These are phyloP conservation scores for Eulacestoma nigropectus DNA, from an alignment of 2,113 vertebrate species.

Conservation along the genomic window DNA sequence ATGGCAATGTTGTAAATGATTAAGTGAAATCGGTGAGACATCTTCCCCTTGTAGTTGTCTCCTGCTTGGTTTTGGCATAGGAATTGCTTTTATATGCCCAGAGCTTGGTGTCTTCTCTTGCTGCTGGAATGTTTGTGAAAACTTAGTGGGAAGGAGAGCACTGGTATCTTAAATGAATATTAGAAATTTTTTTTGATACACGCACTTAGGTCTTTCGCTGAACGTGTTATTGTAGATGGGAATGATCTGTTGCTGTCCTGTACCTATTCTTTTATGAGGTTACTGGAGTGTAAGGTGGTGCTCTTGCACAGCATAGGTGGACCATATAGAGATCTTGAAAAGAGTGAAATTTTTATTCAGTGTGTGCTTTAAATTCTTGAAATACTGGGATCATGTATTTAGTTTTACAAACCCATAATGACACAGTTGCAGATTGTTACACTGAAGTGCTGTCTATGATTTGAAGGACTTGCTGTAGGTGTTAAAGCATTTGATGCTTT, in stretches of 20 bases:
- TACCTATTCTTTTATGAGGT: not conserved
- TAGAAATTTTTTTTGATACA: not conserved
- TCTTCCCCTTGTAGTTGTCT: constrained; percentile 13
- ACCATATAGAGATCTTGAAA: not conserved
- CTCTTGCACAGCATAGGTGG: not conserved
- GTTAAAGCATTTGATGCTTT: not conserved
- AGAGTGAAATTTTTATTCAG: not conserved
- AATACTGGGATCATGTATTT: not conserved
- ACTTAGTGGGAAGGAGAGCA: constrained; percentile 43
- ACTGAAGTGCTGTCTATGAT: not conserved
- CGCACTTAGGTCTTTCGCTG: not conserved
- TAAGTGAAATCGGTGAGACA: constrained; percentile 14
- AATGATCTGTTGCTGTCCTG: not conserved
- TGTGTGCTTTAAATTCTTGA: not conserved
- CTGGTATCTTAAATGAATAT: not conserved
- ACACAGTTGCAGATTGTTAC: not conserved
- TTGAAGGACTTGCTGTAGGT: not conserved
- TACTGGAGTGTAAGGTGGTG: not conserved
- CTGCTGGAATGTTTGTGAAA: constrained; percentile 47
- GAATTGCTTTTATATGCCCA: constrained; percentile 26
- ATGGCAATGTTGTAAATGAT: constrained; percentile 1
- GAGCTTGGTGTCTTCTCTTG: constrained; percentile 32
- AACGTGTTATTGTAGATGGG: not conserved
- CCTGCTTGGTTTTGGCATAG: constrained; percentile 31
- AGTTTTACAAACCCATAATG: not conserved